Evolutionary conservation across 2,113 vertebrate species (phyloP).

Genomic region (human (Homo sapiens)): DNA sequence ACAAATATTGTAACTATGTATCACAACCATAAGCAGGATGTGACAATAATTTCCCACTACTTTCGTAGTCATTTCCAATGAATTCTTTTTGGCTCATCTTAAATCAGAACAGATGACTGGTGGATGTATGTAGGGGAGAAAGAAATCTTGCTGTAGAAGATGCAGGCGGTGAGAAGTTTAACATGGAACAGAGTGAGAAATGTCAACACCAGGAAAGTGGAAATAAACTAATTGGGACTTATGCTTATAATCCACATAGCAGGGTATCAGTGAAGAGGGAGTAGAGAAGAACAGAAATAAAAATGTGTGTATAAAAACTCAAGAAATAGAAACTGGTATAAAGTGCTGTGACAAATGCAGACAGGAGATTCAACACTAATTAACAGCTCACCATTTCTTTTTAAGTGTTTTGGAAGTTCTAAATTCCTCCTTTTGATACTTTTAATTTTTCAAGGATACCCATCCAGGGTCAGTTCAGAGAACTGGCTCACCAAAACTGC

Average conservation of each 20-base stretch:
- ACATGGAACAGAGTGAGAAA: not conserved
- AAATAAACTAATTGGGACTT: not conserved
- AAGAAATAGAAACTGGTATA: not conserved
- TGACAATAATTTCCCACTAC: not conserved
- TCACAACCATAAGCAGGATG: not conserved
- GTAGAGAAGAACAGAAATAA: not conserved
- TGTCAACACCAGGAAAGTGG: not conserved
- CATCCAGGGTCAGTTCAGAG: not conserved
- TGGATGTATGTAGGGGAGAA: accelerated
- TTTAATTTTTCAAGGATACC: not conserved
- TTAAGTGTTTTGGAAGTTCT: not conserved
- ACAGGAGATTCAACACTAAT: not conserved
- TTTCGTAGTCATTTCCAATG: not conserved
- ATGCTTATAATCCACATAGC: not conserved
- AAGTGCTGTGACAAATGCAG: not conserved
- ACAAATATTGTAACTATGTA: not conserved
- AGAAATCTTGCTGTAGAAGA: not conserved
- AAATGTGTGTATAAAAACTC: not conserved
- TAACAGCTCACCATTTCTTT: not conserved
- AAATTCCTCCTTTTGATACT: not conserved
- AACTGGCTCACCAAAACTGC: not conserved
- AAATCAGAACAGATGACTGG: not conserved
- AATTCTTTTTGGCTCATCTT: not conserved
- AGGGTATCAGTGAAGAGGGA: not conserved
- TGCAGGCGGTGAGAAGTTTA: not conserved